Conservation (phyloP, 2,888 invertebrate genomes). For the Papilio elwesi region DNA sequence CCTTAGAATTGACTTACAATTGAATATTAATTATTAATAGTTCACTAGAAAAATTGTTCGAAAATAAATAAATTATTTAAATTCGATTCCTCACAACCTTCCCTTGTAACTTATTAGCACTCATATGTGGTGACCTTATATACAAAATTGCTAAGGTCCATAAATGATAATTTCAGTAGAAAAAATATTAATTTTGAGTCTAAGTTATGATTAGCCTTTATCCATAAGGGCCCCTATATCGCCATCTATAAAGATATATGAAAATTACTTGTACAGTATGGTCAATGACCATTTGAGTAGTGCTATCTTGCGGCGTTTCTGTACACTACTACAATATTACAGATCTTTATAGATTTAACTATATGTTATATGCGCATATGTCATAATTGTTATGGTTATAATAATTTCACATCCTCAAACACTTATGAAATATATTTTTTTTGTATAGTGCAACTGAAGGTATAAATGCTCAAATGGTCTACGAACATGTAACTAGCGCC, state of each 20-base stretch:
- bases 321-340: conserved; percentile 10
- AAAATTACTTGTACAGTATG: conserved; percentile 24
- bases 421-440: too few relatives aligned
- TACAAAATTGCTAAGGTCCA: too few relatives aligned
- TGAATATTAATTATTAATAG: background rate
- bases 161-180: too few relatives aligned
- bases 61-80: background rate
- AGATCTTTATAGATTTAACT: background rate
- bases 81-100: too few relatives aligned
- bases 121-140: too few relatives aligned
- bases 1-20: background rate
- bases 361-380: background rate
- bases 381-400: background rate
- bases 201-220: too few relatives aligned
- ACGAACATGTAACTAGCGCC: conserved; percentile 52
- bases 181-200: too few relatives aligned
- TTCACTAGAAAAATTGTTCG: background rate
- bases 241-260: conserved; percentile 17
- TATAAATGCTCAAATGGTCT: conserved; percentile 43
- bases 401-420: too few relatives aligned
- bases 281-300: conserved; percentile 35
- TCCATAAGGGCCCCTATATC: background rate
- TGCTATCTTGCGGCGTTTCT: conserved; percentile 39
- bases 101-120: too few relatives aligned
- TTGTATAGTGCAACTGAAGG: background rate